Conservation (phyloP, 2,113 vertebrate species). For the Plotosus lineatus region DNA sequence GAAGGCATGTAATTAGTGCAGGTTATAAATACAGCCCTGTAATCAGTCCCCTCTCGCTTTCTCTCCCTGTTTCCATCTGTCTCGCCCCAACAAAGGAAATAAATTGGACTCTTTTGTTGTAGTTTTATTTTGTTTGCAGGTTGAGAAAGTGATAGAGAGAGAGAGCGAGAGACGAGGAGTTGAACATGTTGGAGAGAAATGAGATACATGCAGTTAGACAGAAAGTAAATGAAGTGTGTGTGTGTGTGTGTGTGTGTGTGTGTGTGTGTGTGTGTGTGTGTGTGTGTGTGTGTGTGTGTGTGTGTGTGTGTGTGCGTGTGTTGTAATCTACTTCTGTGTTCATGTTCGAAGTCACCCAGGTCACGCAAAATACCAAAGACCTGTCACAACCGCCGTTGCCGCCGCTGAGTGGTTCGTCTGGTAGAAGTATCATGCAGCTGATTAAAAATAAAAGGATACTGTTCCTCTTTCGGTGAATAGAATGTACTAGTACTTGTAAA, state of each 20-base stretch:
- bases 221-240: not conserved
- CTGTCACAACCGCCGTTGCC: not conserved
- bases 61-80: constrained; percentile 7
- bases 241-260: too few species aligned
- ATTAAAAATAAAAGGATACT: not conserved
- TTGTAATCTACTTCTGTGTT: not conserved
- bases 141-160: not conserved
- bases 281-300: too few species aligned
- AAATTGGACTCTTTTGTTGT: constrained; percentile 29
- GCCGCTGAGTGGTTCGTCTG: not conserved
- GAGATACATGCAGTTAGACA: not conserved
- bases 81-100: constrained; percentile 20
- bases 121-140: constrained; percentile 11
- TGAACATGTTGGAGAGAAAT: not conserved
- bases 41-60: constrained; percentile 48
- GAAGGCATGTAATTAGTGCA: constrained; percentile 62
- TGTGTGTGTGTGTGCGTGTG: too few species aligned
- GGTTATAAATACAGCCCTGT: constrained; percentile 59
- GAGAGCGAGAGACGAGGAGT: not conserved
- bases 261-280: too few species aligned
- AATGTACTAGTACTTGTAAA: too few species aligned
- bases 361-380: not conserved
- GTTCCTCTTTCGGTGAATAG: not conserved
- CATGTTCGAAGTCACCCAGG: not conserved
- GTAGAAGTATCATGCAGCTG: not conserved